These are phyloP conservation scores for Drosophila parthenogenetica DNA, from an alignment of 2,888 invertebrate species.

Conservation along the genomic window DNA sequence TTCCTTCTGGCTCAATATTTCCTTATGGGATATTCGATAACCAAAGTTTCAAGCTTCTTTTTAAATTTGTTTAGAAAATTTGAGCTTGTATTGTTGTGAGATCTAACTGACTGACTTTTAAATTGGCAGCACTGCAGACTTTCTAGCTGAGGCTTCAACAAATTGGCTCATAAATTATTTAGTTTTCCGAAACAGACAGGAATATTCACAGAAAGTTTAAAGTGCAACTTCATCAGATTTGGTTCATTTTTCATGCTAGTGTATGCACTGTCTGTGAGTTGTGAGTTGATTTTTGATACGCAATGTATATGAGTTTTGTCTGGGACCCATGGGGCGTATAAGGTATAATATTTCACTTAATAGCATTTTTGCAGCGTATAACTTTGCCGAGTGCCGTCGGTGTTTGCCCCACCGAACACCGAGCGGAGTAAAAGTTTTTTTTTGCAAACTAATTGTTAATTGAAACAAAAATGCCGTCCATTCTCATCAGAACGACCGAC, in stretches of 20 bases:
- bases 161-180: conserved; percentile 46
- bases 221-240: conserved; percentile 41
- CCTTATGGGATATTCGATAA: background rate
- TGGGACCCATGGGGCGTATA: conserved; percentile 35
- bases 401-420: conserved; percentile 6
- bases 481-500: conserved; percentile 8
- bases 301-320: conserved; percentile 21
- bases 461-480: conserved; percentile 64
- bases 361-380: conserved; percentile 51
- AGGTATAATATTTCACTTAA: conserved; percentile 61
- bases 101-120: background rate
- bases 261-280: conserved; percentile 3
- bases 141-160: background rate
- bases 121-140: conserved; percentile 7
- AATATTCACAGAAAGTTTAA: conserved; percentile 1
- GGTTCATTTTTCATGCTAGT: conserved; percentile 9
- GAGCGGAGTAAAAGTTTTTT: conserved; percentile 52
- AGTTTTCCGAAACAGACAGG: conserved; percentile 1
- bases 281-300: conserved; percentile 21
- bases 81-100: background rate
- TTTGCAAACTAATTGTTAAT: conserved; percentile 73
- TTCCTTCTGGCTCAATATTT: background rate
- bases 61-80: background rate
- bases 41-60: background rate
- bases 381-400: conserved; percentile 49